phyloP scores from a whole-genome alignment of 2,797 vertebrate species.

The Melanotaenia boesemani region DNA sequence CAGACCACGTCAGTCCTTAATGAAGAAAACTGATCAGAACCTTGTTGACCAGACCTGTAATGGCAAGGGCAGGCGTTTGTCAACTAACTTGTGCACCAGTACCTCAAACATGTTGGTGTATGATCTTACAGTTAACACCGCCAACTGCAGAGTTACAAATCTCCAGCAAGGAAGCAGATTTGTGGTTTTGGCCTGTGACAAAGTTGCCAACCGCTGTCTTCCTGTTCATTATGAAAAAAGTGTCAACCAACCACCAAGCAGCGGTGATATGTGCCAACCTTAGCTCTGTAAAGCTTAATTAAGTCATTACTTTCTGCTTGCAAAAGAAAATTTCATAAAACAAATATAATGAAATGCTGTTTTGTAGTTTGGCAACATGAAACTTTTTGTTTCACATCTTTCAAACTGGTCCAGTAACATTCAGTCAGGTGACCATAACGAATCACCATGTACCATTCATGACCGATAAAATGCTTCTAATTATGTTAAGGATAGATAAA shows the following conservation, averaged over 20 bases:
- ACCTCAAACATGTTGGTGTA: not conserved
- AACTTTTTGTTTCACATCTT: too few species aligned
- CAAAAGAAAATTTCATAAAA: too few species aligned
- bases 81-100: conserved; percentile 8
- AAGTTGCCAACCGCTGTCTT: not conserved
- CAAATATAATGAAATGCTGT: too few species aligned
- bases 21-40: not conserved
- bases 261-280: not conserved
- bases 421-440: too few species aligned
- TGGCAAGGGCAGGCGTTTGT: not conserved
- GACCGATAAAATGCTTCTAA: too few species aligned
- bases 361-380: too few species aligned
- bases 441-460: too few species aligned
- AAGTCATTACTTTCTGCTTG: not conserved
- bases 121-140: not conserved
- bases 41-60: not conserved
- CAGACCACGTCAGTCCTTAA: conserved; percentile 12
- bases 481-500: too few species aligned
- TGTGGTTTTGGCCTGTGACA: not conserved
- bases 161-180: fast-evolving
- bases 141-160: not conserved
- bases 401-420: too few species aligned
- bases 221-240: conserved; percentile 8
- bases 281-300: not conserved
- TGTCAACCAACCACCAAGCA: not conserved